phyloP scores from a whole-genome alignment of 2,113 vertebrate species.

The Recurvirostra avosetta region DNA sequence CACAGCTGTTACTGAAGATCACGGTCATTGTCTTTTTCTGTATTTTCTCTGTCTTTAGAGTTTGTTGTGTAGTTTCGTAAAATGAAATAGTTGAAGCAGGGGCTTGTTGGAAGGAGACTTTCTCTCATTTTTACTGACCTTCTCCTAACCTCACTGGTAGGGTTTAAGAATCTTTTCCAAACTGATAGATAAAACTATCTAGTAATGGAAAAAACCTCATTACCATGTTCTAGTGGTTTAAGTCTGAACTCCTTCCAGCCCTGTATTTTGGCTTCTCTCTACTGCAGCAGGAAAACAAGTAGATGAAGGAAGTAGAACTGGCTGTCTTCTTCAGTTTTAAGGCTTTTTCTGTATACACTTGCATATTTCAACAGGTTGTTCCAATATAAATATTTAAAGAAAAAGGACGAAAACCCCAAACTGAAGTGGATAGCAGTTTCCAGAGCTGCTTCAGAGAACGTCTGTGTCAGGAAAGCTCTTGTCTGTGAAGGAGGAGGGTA shows the following conservation, averaged over 20 bases:
- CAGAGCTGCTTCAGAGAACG: neutral
- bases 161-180: neutral
- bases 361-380: neutral
- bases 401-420: neutral
- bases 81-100: neutral
- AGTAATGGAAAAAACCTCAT: neutral
- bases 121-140: conserved; percentile 6
- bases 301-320: neutral
- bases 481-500: neutral
- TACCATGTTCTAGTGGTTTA: neutral
- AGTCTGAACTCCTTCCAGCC: conserved; percentile 3
- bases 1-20: neutral
- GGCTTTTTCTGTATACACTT: neutral
- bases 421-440: neutral
- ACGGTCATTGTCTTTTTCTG: neutral
- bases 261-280: conserved; percentile 1
- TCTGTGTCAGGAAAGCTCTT: neutral
- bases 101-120: neutral
- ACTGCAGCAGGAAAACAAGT: neutral
- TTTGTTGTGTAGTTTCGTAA: neutral
- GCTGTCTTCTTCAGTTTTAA: neutral
- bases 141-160: neutral
- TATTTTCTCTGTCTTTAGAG: neutral
- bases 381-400: conserved; percentile 59
- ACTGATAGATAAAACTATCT: conserved; percentile 4